Conservation (phyloP, 2,113 vertebrate genomes). For the Hippocampus zosterae region DNA sequence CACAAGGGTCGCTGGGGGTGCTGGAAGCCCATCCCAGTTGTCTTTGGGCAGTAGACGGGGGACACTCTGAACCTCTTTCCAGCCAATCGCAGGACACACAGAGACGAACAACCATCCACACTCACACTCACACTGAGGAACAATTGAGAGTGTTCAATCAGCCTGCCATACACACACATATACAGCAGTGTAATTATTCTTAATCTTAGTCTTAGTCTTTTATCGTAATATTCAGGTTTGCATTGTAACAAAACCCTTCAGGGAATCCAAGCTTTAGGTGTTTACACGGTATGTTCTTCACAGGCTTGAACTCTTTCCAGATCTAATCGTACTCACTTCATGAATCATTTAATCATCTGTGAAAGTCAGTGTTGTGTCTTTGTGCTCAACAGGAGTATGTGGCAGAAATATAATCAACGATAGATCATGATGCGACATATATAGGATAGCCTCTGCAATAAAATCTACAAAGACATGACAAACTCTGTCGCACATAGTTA, state of each 20-base stretch:
- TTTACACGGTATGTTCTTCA: slow-evolving; percentile 14
- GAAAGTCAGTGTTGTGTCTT: slow-evolving; percentile 35
- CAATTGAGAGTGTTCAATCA: no score
- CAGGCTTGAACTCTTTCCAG: slow-evolving; percentile 19
- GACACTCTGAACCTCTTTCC: no score
- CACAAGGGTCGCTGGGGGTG: no score
- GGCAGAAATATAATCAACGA: slow-evolving; percentile 44
- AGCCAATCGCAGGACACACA: no score
- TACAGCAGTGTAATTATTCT: not conserved
- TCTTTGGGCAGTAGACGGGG: no score
- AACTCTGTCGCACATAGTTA: slow-evolving; percentile 28
- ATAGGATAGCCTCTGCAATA: slow-evolving; percentile 37
- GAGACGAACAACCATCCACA: no score
- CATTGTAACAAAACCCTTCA: not conserved
- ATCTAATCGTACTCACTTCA: slow-evolving; percentile 30
- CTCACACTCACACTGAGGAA: no score
- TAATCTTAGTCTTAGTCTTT: not conserved
- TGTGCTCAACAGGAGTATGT: slow-evolving; percentile 35
- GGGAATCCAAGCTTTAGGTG: not conserved
- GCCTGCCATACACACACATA: no score
- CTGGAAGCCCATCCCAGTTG: no score
- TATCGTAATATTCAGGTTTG: not conserved
- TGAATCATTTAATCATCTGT: slow-evolving; percentile 24
- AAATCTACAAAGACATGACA: slow-evolving; percentile 20
- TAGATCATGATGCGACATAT: slow-evolving; percentile 36